These are phyloP conservation scores for Eilema griseolum DNA, from an alignment of 2,888 invertebrate species.

Conservation along the genomic window DNA sequence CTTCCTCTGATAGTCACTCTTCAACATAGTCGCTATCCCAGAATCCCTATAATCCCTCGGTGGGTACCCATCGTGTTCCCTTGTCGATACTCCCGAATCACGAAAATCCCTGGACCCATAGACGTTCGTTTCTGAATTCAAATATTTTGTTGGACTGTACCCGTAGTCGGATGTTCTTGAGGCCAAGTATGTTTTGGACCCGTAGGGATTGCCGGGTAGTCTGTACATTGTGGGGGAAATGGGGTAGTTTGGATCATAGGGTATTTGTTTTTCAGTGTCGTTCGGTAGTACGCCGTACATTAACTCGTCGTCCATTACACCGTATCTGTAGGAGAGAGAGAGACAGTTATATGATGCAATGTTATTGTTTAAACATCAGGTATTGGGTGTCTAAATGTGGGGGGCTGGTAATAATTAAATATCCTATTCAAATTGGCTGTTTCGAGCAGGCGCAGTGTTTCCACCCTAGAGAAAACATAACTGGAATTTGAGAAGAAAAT, in stretches of 20 bases:
- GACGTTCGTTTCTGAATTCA: slow-evolving; percentile 71
- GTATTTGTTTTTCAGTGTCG: slow-evolving; percentile 80
- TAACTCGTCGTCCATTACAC: slow-evolving; percentile 80
- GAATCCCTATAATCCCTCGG: slow-evolving; percentile 82
- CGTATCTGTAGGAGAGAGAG: slow-evolving; percentile 69
- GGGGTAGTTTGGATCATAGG: slow-evolving; percentile 82
- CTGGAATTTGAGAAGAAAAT: too few relatives aligned
- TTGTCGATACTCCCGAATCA: slow-evolving; percentile 72
- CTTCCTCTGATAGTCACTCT: slow-evolving; percentile 84
- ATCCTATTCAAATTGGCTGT: background rate
- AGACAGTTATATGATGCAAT: background rate
- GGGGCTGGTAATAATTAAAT: background rate
- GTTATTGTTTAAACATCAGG: background rate
- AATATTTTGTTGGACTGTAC: slow-evolving; percentile 82
- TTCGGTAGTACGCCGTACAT: slow-evolving; percentile 79
- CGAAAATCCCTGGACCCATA: slow-evolving; percentile 80
- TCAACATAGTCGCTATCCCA: slow-evolving; percentile 83
- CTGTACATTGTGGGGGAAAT: slow-evolving; percentile 84
- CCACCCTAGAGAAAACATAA: too few relatives aligned
- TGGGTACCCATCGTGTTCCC: slow-evolving; percentile 79
- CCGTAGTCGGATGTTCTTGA: slow-evolving; percentile 82
- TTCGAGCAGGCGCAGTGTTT: background rate
- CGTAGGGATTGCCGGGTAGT: slow-evolving; percentile 82
- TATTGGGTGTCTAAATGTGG: too few relatives aligned
- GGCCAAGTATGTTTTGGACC: slow-evolving; percentile 79